phyloP scores from a whole-genome alignment of 2,797 vertebrate species.

The Ctenochaetus hawaiiensis region DNA sequence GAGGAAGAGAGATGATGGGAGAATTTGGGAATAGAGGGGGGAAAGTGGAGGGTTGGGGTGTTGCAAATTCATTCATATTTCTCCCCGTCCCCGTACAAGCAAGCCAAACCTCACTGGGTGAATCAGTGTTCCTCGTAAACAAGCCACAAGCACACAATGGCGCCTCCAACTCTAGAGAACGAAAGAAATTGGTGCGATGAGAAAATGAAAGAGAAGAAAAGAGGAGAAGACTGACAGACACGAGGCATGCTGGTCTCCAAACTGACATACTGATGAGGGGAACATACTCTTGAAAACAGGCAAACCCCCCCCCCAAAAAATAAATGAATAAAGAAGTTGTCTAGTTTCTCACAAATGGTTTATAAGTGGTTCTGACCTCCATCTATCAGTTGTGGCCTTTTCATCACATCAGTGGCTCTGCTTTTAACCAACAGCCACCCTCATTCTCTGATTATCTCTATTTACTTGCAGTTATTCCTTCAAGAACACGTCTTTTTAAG shows the following conservation, averaged over 20 bases:
- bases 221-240: constrained; percentile 39
- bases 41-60: constrained; percentile 60
- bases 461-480: background rate
- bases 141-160: constrained; percentile 82
- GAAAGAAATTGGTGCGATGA: constrained; percentile 51
- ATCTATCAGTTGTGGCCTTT: constrained; percentile 1
- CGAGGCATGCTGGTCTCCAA: constrained; percentile 37
- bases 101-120: constrained; percentile 81
- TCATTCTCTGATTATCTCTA: constrained; percentile 7
- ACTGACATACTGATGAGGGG: constrained; percentile 36
- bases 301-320: constrained; percentile 24
- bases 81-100: constrained; percentile 31
- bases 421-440: constrained; percentile 2
- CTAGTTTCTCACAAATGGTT: background rate
- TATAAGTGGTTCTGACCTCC: constrained; percentile 7
- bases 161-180: constrained; percentile 73
- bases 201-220: constrained; percentile 47
- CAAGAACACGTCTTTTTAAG: background rate
- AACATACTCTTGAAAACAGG: constrained; percentile 34
- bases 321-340: constrained; percentile 15
- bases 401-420: background rate
- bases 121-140: constrained; percentile 84
- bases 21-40: constrained; percentile 65
- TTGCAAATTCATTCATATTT: constrained; percentile 82
- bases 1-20: constrained; percentile 68